Evolutionary conservation across 2,113 vertebrate species (phyloP).

Genomic region (Serinus canaria): DNA sequence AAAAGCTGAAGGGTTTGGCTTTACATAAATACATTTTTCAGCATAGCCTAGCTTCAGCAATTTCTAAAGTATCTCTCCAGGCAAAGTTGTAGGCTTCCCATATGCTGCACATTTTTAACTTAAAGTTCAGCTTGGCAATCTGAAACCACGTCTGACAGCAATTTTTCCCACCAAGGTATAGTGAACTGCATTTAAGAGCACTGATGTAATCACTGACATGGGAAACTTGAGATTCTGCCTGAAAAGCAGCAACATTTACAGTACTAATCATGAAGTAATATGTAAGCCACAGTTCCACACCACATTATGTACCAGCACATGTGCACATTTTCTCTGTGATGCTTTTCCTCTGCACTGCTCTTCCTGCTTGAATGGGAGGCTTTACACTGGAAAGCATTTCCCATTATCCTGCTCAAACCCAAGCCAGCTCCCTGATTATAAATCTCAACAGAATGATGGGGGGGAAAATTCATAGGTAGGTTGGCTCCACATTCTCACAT

Average conservation of each 20-base stretch:
- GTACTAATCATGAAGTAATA: too few relatives aligned
- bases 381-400: not conserved
- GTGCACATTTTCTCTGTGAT: accelerated
- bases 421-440: not conserved
- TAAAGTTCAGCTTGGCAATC: not conserved
- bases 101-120: not conserved
- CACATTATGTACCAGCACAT: not conserved
- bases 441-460: not conserved
- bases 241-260: not conserved
- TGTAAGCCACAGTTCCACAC: accelerated
- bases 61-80: not conserved
- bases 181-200: not conserved
- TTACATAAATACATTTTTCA: not conserved
- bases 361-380: not conserved
- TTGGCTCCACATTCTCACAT: accelerated
- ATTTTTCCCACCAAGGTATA: not conserved
- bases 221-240: not conserved
- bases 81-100: not conserved
- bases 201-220: not conserved
- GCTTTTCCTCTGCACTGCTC: not conserved
- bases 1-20: conserved; percentile 14
- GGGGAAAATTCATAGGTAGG: not conserved
- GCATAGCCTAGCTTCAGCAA: not conserved
- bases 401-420: not conserved
- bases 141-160: not conserved